These are phyloP conservation scores for Neoitamus cyanurus DNA, from an alignment of 2,888 invertebrate species.

Conservation along the genomic window DNA sequence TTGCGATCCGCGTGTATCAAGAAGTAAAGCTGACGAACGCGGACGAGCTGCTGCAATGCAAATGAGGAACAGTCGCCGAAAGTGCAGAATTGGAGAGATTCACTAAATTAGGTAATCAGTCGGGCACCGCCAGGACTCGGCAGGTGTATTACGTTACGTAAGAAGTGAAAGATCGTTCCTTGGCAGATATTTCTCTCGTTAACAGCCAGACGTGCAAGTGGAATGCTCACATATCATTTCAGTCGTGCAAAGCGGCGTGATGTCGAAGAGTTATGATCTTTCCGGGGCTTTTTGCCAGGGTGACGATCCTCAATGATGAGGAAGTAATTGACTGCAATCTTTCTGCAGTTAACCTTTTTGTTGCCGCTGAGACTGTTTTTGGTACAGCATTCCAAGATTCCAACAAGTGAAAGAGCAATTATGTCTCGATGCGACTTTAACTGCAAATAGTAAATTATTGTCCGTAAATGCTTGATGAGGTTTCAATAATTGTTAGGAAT, in stretches of 20 bases:
- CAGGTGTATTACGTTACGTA: background rate
- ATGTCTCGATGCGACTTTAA: background rate
- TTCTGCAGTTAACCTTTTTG: background rate
- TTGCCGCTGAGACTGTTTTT: background rate
- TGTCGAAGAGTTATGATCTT: background rate
- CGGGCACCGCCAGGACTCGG: background rate
- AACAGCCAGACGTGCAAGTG: background rate
- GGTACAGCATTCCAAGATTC: background rate
- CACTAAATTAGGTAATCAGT: constrained; percentile 11
- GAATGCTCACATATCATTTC: constrained; percentile 2
- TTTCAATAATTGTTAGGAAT: background rate
- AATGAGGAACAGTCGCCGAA: background rate
- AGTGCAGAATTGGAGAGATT: background rate
- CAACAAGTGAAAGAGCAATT: background rate
- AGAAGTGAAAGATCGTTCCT: constrained; percentile 22
- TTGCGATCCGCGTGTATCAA: background rate
- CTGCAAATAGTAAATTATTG: background rate
- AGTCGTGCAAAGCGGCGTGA: background rate
- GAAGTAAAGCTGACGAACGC: background rate
- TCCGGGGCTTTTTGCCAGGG: background rate
- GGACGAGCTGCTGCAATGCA: background rate
- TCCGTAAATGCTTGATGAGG: background rate
- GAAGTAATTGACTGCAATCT: constrained; percentile 20
- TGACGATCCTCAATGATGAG: background rate
- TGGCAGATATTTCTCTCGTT: background rate